These are phyloP conservation scores for Semnopithecus entellus DNA, from an alignment of 2,113 vertebrate species.

Conservation along the genomic window DNA sequence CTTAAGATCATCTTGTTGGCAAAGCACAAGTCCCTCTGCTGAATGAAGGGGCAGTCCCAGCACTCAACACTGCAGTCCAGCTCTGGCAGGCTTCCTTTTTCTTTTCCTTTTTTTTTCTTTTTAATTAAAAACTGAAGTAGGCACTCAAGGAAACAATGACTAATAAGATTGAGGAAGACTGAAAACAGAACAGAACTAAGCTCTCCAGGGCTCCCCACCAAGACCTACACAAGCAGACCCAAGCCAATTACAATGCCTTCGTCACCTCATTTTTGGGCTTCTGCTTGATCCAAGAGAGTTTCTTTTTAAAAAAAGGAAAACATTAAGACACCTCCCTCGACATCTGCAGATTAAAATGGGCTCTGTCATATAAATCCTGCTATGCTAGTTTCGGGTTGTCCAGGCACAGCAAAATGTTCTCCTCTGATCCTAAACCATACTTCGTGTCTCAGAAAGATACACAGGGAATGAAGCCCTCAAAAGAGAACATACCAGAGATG, in stretches of 20 bases:
- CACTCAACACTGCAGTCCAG: no score
- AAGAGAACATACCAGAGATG: not conserved
- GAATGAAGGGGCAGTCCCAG: not conserved
- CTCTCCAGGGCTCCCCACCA: not conserved
- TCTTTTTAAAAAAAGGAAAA: not conserved
- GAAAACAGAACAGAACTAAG: not conserved
- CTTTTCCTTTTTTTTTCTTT: not conserved
- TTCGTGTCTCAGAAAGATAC: not conserved
- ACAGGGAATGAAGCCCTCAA: not conserved
- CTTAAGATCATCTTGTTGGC: not conserved
- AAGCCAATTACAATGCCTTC: not conserved
- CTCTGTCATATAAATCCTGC: not conserved
- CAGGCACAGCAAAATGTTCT: not conserved
- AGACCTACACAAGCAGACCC: not conserved
- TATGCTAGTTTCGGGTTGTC: not conserved
- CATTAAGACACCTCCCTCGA: not conserved
- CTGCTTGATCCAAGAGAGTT: not conserved
- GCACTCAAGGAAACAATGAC: slow-evolving; percentile 57
- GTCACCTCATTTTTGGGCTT: not conserved
- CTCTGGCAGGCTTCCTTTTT: not conserved
- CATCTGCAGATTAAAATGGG: not conserved
- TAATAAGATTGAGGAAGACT: not conserved
- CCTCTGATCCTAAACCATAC: not conserved
- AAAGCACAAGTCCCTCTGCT: not conserved
- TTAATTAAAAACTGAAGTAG: slow-evolving; percentile 47